Percentiles rank a stretch among this genome's conserved stretches.
Conservation (phyloP, 2,888 invertebrate genomes). For the Hoplodrina ambigua region DNA sequence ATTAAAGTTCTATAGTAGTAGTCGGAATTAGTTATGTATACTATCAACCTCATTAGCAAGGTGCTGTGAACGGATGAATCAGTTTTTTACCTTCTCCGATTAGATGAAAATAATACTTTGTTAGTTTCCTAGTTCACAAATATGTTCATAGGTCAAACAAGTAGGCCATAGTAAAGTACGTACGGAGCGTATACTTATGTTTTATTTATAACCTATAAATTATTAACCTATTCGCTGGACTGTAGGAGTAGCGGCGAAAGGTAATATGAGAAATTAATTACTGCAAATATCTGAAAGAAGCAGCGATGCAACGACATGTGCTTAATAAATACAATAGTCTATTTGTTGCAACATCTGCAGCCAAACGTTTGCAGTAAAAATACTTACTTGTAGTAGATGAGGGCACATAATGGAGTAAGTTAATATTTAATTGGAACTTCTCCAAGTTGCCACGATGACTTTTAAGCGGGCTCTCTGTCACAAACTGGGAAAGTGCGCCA, state of each 20-base stretch:
- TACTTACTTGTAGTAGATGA: conserved; percentile 51
- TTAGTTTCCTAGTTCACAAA: conserved; percentile 9
- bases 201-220: conserved; percentile 11
- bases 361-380: conserved; percentile 47
- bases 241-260: background rate
- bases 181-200: conserved; percentile 1
- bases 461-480: conserved; percentile 64
- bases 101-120: conserved; percentile 22
- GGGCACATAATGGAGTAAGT: conserved; percentile 61
- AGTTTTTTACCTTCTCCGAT: background rate
- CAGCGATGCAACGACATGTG: conserved; percentile 2
- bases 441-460: conserved; percentile 66
- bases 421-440: conserved; percentile 69
- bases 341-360: conserved; percentile 29
- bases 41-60: conserved; percentile 8
- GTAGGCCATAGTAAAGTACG: background rate
- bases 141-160: conserved; percentile 4
- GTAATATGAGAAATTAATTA: conserved; percentile 3
- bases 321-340: conserved; percentile 16
- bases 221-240: background rate
- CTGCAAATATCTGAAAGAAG: background rate
- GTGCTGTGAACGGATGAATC: background rate
- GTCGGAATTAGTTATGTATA: conserved; percentile 9
- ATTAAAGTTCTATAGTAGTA: conserved; percentile 29
- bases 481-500: conserved; percentile 63